Evolutionary conservation across 2,797 vertebrate genomes (phyloP), one percentile per base, ranked within the genome.

Genomic region (Pipistrellus pipistrellus): DNA sequence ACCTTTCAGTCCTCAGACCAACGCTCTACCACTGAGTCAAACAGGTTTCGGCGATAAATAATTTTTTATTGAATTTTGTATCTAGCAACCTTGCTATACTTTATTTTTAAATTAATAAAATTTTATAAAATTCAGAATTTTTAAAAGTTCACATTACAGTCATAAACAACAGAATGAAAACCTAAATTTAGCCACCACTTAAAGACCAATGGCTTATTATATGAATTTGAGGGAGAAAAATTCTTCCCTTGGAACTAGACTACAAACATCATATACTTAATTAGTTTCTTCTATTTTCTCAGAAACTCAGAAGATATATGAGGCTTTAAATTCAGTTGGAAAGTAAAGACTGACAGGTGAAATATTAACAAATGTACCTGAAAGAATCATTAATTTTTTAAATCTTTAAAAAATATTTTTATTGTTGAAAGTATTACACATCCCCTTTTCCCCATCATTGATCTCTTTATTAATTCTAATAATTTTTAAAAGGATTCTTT

Each of bases 341-440:
- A 90, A 91, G 17, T 66, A 30, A 87, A 88, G 2, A 75, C 9
- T 71, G 30, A 82, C 4, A 55, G n/a, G 25, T 62, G 6, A 93
- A 94, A 66, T 35, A 72, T 30, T 85, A 72, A 87, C 15, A 73
- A 73, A 88, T 35, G 1, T 57, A 57, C 11, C 44, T 90, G 23
- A n/a, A 81, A 85, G 27, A 46, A 32, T 35, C 9, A 25, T 44
- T 32, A 18, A 25, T 51, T 94, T 81, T 78, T 44, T 35, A 75
- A 87, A 75, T 85, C 23, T 55, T 21, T 21, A 21, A 55, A 55
- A 97, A 99, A 99, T 8, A 99, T 99, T 87, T 57, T 1, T 25
- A 57, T 25, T 25, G 9, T 23, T 57, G 21, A 57, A 25, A 57
- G 9, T 57, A 57, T 57, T 23, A 57, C 55, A 57, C 4, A 57